Evolutionary conservation across 2,113 vertebrate species (phyloP).

Genomic region (Bothrops jararaca): DNA sequence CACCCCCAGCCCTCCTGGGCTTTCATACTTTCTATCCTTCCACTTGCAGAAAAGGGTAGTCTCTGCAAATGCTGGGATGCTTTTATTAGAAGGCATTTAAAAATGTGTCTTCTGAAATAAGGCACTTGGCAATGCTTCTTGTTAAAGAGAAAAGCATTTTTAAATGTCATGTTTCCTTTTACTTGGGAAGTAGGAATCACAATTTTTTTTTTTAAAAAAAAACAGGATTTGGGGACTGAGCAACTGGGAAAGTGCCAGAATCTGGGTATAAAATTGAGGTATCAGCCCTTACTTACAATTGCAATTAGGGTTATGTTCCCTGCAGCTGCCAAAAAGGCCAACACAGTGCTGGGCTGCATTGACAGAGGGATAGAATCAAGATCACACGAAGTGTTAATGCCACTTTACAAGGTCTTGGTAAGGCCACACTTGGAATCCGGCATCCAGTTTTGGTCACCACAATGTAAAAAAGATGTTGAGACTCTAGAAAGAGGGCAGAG

Average conservation of each 20-base stretch:
- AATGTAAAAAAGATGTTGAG: too few relatives aligned
- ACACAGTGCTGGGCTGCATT: too few relatives aligned
- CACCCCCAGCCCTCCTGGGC: background rate
- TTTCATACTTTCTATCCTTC: background rate
- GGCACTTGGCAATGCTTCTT: background rate
- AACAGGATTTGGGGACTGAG: background rate
- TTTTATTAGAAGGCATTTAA: background rate
- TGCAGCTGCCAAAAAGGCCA: too few relatives aligned
- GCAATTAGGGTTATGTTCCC: background rate
- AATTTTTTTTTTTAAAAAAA: background rate
- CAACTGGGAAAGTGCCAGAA: background rate
- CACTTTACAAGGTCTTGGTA: too few relatives aligned
- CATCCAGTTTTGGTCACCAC: too few relatives aligned
- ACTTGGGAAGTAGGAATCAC: background rate
- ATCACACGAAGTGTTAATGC: too few relatives aligned
- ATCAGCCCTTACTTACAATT: background rate
- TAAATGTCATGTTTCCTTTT: background rate
- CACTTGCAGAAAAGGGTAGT: background rate
- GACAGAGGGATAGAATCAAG: too few relatives aligned
- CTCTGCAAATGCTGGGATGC: background rate
- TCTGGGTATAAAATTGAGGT: background rate
- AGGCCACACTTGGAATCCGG: too few relatives aligned
- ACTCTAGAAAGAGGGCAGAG: too few relatives aligned
- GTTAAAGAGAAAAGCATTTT: background rate
- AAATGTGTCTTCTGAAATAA: background rate